Conservation (phyloP, 1,140 invertebrate species). For the Drosophila insularis region DNA sequence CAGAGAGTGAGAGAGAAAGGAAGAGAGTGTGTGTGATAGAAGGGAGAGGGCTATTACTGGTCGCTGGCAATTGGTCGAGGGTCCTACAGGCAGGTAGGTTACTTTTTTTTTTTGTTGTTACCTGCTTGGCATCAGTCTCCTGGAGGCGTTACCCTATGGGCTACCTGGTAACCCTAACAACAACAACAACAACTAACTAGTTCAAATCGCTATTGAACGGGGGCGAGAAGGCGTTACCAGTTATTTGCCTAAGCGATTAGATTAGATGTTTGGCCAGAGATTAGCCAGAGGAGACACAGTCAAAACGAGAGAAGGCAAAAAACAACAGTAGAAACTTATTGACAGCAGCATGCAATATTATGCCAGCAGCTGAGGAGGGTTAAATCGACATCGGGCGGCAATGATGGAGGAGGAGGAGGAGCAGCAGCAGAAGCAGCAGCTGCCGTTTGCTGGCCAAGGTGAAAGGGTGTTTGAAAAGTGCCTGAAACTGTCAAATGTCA, state of each 20-base stretch:
- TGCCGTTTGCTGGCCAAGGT: conserved; percentile 27
- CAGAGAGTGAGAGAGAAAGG: neutral
- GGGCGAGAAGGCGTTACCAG: conserved; percentile 46
- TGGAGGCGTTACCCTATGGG: neutral
- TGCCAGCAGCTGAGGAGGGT: conserved; percentile 43
- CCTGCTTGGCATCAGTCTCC: neutral
- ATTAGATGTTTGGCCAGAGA: conserved; percentile 53
- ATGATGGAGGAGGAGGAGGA: neutral
- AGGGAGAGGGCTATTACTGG: neutral
- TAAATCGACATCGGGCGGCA: conserved; percentile 15
- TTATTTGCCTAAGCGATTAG: conserved; percentile 74
- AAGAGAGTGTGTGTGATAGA: neutral
- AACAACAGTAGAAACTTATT: conserved; percentile 55
- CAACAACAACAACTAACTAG: neutral
- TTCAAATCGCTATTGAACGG: neutral
- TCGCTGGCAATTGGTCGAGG: neutral
- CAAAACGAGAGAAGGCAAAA: neutral
- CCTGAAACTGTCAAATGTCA: conserved; percentile 71
- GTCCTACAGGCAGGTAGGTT: conserved; percentile 25
- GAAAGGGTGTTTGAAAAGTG: conserved; percentile 50
- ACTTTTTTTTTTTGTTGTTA: neutral
- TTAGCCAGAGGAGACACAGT: conserved; percentile 19
- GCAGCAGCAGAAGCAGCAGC: neutral
- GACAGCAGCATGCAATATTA: conserved; percentile 73
- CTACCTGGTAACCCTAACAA: conserved; percentile 4